phyloP scores from a whole-genome alignment of 2,888 invertebrate genomes.

The Erpobdella octoculata region DNA sequence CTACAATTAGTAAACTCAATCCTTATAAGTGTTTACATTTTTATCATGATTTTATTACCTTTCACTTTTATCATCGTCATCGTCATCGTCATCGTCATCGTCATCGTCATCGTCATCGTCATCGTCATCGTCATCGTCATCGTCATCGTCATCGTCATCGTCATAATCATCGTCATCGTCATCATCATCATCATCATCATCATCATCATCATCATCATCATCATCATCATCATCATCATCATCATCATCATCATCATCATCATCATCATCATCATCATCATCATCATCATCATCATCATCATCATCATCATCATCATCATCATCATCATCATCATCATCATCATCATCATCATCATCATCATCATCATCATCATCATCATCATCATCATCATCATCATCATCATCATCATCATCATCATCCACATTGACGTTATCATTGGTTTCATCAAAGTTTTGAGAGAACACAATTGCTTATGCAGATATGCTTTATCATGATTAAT shows the following conservation, averaged over 20 bases:
- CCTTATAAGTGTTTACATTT: too few relatives aligned
- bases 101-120: constrained; percentile 25
- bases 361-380: constrained; percentile 15
- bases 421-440: neutral
- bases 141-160: constrained; percentile 22
- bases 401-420: constrained; percentile 18
- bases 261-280: constrained; percentile 10
- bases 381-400: constrained; percentile 27
- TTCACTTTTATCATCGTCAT: neutral
- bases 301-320: constrained; percentile 23
- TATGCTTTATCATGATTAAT: too few relatives aligned
- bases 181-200: constrained; percentile 10
- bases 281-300: constrained; percentile 20
- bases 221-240: constrained; percentile 10
- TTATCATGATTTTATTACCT: neutral
- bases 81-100: constrained; percentile 11
- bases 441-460: too few relatives aligned
- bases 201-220: neutral
- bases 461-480: too few relatives aligned
- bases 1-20: too few relatives aligned
- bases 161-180: constrained; percentile 21
- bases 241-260: neutral
- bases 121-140: constrained; percentile 17
- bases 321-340: constrained; percentile 29
- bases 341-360: constrained; percentile 24